Base-by-base conservation (phyloP, 2,113 vertebrate species). In the Chloroceryle aenea region DNA sequence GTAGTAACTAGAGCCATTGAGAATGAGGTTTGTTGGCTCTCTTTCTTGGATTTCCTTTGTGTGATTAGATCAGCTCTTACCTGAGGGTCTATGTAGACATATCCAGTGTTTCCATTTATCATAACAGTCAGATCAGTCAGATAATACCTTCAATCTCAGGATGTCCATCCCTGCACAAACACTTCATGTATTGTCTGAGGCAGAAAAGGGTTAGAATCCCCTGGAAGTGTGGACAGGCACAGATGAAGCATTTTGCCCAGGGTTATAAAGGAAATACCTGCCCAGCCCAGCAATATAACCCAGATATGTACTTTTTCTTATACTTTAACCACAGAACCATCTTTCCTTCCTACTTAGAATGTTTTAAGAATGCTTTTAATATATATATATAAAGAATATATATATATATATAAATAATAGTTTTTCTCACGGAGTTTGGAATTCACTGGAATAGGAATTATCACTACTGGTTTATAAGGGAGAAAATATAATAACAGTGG, bases 11-110 rank as follows among this genome's bases (percentile, higher is more conserved):
- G 67, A 97, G 72, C 90, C 90, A 91, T 71, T 88, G 79, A 86
- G 75, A 94, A 94, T 43, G 72, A 86, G 67, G 64, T 90, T 96
- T 96, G 82, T 95, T 89, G 90, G 78, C 81, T 90, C 32, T 58
- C 7, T 96, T 96, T 93, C 85, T 84, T 84, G 27, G 38, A 85
- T 93, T 97, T 96, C 92, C 82, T 86, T 47, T 87, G 18, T 43
- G 40, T 81, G 91, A 95, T 96, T 89, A 92, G 93, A 95, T 95
- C 83, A 88, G 75, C 56, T 93, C 55, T 92, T 84, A 93, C 81
- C 72, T 56, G 87, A 93, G 43, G 96, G 85, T 55, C 56, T 88
- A 11, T 22, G 29, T 90, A 90, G 75, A 45, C 55, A 88, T 66
- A 95, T 59, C 64, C 55, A 4, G 1, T 92, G 78, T 91, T 95